Evolutionary conservation across 2,797 vertebrate species (phyloP).

Genomic region (Cyclopterus lumpus): DNA sequence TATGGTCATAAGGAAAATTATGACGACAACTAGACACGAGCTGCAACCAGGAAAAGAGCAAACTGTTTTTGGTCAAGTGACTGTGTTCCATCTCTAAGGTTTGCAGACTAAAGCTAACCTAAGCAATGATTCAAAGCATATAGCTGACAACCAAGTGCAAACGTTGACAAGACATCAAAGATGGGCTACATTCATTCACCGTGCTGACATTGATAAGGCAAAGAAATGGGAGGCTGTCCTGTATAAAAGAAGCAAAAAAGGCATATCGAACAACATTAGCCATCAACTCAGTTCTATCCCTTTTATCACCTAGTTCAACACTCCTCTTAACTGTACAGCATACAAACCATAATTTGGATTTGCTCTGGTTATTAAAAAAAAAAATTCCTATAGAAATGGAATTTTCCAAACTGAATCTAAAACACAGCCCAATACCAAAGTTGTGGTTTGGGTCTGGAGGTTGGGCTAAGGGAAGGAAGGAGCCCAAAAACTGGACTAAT

Average conservation of each 20-base stretch:
- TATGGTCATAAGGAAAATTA: not conserved
- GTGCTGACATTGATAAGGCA: slow-evolving; percentile 13
- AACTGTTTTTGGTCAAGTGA: slow-evolving; percentile 52
- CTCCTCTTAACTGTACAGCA: slow-evolving; percentile 11
- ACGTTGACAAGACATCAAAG: slow-evolving; percentile 4
- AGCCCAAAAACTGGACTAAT: slow-evolving; percentile 54
- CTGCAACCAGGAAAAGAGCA: not conserved
- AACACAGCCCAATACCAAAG: slow-evolving; percentile 48
- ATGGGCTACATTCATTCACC: slow-evolving; percentile 7
- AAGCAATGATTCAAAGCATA: not conserved
- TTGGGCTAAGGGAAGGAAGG: slow-evolving; percentile 26
- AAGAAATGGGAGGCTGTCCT: slow-evolving; percentile 7
- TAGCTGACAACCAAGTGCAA: slow-evolving; percentile 17
- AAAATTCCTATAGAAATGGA: slow-evolving; percentile 28
- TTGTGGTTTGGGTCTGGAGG: slow-evolving; percentile 37
- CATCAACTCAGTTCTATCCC: slow-evolving; percentile 5
- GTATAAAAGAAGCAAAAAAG: slow-evolving; percentile 16
- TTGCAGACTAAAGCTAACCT: slow-evolving; percentile 15
- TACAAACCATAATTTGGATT: slow-evolving; percentile 32
- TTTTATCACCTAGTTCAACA: slow-evolving; percentile 17
- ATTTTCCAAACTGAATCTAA: slow-evolving; percentile 30
- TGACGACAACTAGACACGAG: not conserved
- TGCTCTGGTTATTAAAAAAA: slow-evolving; percentile 3
- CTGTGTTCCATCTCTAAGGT: not conserved
- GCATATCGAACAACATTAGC: slow-evolving; percentile 43